These are phyloP conservation scores for Drosophila nr. perissopoda DNA, from an alignment of 2,888 invertebrate genomes.

Conservation along the genomic window DNA sequence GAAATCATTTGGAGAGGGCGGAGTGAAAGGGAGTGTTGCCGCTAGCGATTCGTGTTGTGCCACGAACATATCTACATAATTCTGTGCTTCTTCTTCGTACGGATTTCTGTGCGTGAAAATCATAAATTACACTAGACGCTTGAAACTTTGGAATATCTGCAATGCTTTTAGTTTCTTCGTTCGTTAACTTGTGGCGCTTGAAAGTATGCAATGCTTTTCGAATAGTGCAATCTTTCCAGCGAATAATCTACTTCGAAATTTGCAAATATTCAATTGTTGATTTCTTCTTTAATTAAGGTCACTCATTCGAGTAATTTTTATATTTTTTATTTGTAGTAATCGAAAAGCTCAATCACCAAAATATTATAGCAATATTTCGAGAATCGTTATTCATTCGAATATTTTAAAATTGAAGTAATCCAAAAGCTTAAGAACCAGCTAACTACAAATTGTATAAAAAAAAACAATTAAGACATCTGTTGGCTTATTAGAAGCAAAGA, in stretches of 20 bases:
- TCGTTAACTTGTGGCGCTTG: slow-evolving; percentile 10
- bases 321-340: neutral
- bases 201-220: slow-evolving; percentile 34
- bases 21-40: neutral
- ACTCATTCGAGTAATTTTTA: neutral
- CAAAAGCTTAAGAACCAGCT: neutral
- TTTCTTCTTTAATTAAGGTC: neutral
- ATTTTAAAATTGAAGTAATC: neutral
- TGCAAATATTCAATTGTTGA: neutral
- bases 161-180: slow-evolving; percentile 3
- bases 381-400: neutral
- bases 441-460: neutral
- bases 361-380: neutral
- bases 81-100: slow-evolving; percentile 27
- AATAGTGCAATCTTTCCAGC: neutral
- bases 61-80: slow-evolving; percentile 32
- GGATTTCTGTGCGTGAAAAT: slow-evolving; percentile 53
- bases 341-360: neutral
- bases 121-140: slow-evolving; percentile 34
- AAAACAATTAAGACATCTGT: slow-evolving; percentile 1
- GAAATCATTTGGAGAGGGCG: slow-evolving; percentile 28
- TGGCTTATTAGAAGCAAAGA: neutral
- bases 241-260: neutral
- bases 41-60: slow-evolving; percentile 20
- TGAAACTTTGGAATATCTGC: slow-evolving; percentile 7